phyloP scores from a whole-genome alignment of 2,113 vertebrate species.

The Tonatia bakeri region DNA sequence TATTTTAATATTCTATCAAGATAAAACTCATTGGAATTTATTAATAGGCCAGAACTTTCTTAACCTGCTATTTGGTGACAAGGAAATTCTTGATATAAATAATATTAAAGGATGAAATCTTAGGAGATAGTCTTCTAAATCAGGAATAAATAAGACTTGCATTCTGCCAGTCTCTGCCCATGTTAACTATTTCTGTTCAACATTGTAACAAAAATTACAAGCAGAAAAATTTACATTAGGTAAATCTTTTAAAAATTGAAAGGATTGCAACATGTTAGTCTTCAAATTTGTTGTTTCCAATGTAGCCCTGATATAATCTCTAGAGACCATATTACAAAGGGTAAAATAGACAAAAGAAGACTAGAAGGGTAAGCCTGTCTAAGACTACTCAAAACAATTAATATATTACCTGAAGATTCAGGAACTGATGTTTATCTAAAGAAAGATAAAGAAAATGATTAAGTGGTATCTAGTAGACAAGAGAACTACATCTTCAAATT shows the following conservation, averaged over 20 bases:
- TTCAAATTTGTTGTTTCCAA: background rate
- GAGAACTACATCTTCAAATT: background rate
- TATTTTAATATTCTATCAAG: background rate
- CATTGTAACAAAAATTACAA: background rate
- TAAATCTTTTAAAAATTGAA: background rate
- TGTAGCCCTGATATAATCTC: background rate
- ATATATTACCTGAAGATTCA: background rate
- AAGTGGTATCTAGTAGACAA: background rate
- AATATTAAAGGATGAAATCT: background rate
- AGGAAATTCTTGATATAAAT: background rate
- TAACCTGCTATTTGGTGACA: background rate
- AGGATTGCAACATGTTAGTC: background rate
- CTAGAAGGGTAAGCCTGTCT: background rate
- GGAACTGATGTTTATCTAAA: background rate
- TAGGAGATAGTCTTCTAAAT: background rate
- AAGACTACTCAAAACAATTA: background rate
- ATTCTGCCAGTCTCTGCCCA: background rate
- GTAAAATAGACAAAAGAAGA: background rate
- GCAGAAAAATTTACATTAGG: background rate
- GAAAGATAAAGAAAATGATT: background rate
- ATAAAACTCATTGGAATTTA: background rate
- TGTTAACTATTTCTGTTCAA: background rate
- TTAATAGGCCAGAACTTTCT: background rate
- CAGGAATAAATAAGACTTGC: background rate
- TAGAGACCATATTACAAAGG: background rate